Evolutionary conservation across 2,113 vertebrate genomes (phyloP), one percentile per base, ranked within the genome.

Genomic region (Lycocorax pyrrhopterus): DNA sequence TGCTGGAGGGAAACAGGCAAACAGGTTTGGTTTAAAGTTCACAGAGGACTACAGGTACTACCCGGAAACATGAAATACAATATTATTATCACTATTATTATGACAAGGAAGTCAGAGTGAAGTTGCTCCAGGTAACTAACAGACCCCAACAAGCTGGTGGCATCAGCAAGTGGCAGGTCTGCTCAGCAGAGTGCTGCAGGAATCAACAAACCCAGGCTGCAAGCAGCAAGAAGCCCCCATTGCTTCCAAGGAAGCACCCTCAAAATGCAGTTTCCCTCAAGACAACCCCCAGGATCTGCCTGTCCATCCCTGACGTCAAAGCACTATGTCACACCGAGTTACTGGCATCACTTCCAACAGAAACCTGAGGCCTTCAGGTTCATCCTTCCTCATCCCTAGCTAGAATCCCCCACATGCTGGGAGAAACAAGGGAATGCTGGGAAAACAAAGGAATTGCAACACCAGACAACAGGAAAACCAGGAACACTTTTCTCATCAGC

Each of bases 311-410:
- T 4, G 4, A 25, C 16, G 27, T 18, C 32, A 47, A 25, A 62
- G 47, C 20, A 13, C 21, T 6, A 2, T 0, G 7, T 7, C 22
- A 83, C 75, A 25, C 22, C 0, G 0, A 37, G 33, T 49, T 13
- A 53, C 1, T 4, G 18, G 18, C 26, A 62, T 29, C 29, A 5
- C 12, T 51, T 33, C 1, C 8, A 62, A 27, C 14, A 51, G 44
- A 59, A 55, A 32, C 27, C 13, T 5, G 7, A 73, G 10, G 44
- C 46, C 22, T 35, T 87, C 19, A 3, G 29, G 26, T 1, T 3
- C 6, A 1, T 17, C 39, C 44, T 12, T 8, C 35, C 44, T 37
- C 62, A 63, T 13, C 25, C 67, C 35, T 4, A 27, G 15, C 35
- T 9, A 27, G 52, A 71, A 43, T 10, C 26, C 23, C 37, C 7